Conservation (phyloP, 1,140 invertebrate species). For the Paracyclopina nana region DNA sequence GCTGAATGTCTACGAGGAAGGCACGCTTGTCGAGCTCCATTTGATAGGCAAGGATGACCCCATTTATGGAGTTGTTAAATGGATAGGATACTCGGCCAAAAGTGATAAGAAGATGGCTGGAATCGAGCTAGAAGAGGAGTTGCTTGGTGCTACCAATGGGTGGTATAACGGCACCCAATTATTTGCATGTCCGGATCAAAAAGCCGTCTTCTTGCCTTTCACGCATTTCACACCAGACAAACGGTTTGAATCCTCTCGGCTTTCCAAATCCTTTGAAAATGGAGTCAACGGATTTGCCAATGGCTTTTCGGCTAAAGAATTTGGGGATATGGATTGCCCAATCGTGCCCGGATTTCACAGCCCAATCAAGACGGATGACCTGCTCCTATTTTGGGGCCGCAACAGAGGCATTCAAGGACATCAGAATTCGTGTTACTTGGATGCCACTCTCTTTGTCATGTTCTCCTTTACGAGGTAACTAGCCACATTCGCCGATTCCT, state of each 20-base stretch:
- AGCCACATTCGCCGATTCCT: neutral
- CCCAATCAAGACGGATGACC: neutral
- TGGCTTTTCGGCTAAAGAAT: neutral
- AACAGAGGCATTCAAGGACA: conserved; percentile 76
- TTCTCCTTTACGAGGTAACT: conserved; percentile 61
- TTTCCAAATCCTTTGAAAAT: neutral
- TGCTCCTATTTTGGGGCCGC: conserved; percentile 7
- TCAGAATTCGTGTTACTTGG: conserved; percentile 92
- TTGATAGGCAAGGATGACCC: neutral
- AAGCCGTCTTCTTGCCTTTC: neutral
- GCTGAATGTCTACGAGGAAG: neutral
- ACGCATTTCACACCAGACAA: neutral
- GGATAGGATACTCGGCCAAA: neutral
- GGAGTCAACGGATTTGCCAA: too few species aligned
- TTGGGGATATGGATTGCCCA: conserved; percentile 6
- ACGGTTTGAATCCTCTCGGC: neutral
- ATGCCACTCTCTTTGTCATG: conserved; percentile 89
- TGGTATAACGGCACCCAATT: neutral
- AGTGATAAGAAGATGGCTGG: neutral
- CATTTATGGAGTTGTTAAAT: neutral
- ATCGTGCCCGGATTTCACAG: neutral
- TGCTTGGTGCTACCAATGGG: neutral
- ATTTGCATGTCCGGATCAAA: neutral
- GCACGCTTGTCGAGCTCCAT: neutral
- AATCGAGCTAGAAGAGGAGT: neutral